Evolutionary conservation across 2,797 vertebrate species (phyloP), one percentile per base, ranked within the genome.

Genomic region (Catharus ustulatus): DNA sequence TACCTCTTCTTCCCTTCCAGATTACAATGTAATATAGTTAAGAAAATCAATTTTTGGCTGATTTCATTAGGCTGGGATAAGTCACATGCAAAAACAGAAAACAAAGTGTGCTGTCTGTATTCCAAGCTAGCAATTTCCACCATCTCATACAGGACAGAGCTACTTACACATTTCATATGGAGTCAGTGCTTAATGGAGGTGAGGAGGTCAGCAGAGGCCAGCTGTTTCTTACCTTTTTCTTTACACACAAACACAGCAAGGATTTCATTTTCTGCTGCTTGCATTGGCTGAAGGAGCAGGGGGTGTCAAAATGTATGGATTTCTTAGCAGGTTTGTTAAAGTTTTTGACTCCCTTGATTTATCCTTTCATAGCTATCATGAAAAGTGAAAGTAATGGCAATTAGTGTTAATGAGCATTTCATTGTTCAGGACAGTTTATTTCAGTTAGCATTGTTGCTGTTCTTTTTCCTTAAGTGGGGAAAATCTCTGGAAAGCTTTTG

Each of bases 351-450:
- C 74, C 20, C 84, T 97, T 96, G 91, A 94, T 98, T 97, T 97
- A 97, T 97, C 54, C 67, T 93, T 95, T 95, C 22, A 49, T 96
- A 93, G 93, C 69, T 89, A 76, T 89, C 86, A 95, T 93, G 91
- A 96, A 96, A 92, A 96, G 55, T 96, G 95, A 95, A 97, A 95
- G 78, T 94, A 38, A 92, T 96, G 92, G 85, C 93, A 96, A 84
- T 97, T 94, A 94, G 94, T 97, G 92, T 96, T 97, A 98, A 98
- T 96, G 94, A 97, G 86, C 68, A 32, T 96, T 97, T 98, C 95
- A 96, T 96, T 96, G 94, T 89, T 97, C 23, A 5, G 96, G 94
- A 96, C 77, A 94, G 76, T 94, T 97, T 96, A 90, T 93, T 96
- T 96, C 85, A 96, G 96, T 97, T 97, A 97, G 62, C 69, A 95